Evolutionary conservation across 2,113 vertebrate species (phyloP).

Genomic region (Perca schrenkii): DNA sequence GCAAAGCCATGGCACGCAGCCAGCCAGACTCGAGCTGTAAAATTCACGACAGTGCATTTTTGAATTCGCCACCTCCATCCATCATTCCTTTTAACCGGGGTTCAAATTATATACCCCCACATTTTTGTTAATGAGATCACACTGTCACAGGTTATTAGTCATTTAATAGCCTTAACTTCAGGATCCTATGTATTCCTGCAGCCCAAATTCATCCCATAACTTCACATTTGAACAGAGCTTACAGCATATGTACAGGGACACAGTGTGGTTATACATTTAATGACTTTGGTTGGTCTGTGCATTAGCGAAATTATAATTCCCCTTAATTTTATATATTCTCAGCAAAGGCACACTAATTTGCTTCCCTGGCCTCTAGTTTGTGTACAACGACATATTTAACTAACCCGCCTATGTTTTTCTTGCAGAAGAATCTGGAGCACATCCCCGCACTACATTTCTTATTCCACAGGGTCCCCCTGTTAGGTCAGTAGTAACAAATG

Average conservation of each 20-base stretch:
- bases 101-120: slow-evolving; percentile 93
- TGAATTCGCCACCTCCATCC: slow-evolving; percentile 89
- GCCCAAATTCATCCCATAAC: slow-evolving; percentile 89
- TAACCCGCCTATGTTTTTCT: slow-evolving; percentile 45
- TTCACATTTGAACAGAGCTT: slow-evolving; percentile 52
- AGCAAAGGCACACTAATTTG: slow-evolving; percentile 35
- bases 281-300: slow-evolving; percentile 23
- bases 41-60: slow-evolving; percentile 94
- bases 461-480: slow-evolving; percentile 68
- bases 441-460: slow-evolving; percentile 66
- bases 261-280: slow-evolving; percentile 32
- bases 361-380: slow-evolving; percentile 39
- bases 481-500: slow-evolving; percentile 80
- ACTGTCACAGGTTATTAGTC: slow-evolving; percentile 94
- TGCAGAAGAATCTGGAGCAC: slow-evolving; percentile 67
- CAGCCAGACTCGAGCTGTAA: slow-evolving; percentile 93
- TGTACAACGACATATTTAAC: slow-evolving; percentile 56
- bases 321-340: slow-evolving; percentile 51
- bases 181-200: slow-evolving; percentile 89
- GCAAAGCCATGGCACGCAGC: slow-evolving; percentile 90
- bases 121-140: slow-evolving; percentile 97
- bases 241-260: slow-evolving; percentile 34
- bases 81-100: slow-evolving; percentile 82
- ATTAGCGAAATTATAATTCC: slow-evolving; percentile 59
- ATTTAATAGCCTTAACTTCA: slow-evolving; percentile 90